Evolutionary conservation across 2,888 invertebrate genomes (phyloP).

Genomic region (Nemotelus nigrinus): DNA sequence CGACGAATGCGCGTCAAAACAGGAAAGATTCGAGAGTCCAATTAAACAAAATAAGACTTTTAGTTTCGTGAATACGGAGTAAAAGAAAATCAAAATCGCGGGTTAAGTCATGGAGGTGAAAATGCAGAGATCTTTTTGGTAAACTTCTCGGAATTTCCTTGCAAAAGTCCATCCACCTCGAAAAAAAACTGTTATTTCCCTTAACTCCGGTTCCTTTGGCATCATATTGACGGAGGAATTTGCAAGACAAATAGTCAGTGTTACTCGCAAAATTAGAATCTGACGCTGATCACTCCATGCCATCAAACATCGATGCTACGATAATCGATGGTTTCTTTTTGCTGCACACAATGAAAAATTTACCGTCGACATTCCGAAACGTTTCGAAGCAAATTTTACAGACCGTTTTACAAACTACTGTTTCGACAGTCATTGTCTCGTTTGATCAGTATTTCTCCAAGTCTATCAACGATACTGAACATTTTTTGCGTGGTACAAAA

Average conservation of each 20-base stretch:
- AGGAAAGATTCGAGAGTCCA: constrained; percentile 53
- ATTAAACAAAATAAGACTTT: constrained; percentile 53
- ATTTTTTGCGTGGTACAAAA: constrained; percentile 43
- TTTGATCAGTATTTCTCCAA: constrained; percentile 53
- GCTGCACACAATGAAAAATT: constrained; percentile 55
- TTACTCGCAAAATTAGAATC: constrained; percentile 53
- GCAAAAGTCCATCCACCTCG: constrained; percentile 50
- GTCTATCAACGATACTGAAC: constrained; percentile 54
- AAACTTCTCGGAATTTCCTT: constrained; percentile 54
- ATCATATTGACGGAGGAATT: constrained; percentile 55
- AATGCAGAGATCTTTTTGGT: constrained; percentile 56
- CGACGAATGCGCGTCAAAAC: constrained; percentile 53
- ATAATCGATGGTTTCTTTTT: constrained; percentile 59
- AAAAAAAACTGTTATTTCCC: constrained; percentile 55
- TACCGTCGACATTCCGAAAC: constrained; percentile 56
- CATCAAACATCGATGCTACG: constrained; percentile 52
- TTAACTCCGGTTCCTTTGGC: constrained; percentile 56
- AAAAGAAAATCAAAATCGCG: constrained; percentile 47
- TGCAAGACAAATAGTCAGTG: constrained; percentile 55
- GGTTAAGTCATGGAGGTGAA: constrained; percentile 54
- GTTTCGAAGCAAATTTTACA: constrained; percentile 55
- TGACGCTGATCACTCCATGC: constrained; percentile 45
- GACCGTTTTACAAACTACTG: constrained; percentile 50
- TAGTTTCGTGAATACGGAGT: constrained; percentile 51
- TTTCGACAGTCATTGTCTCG: constrained; percentile 48